Conservation (phyloP, 53 echinoderm and acorn worm genomes). For the Stichopus horrens region DNA sequence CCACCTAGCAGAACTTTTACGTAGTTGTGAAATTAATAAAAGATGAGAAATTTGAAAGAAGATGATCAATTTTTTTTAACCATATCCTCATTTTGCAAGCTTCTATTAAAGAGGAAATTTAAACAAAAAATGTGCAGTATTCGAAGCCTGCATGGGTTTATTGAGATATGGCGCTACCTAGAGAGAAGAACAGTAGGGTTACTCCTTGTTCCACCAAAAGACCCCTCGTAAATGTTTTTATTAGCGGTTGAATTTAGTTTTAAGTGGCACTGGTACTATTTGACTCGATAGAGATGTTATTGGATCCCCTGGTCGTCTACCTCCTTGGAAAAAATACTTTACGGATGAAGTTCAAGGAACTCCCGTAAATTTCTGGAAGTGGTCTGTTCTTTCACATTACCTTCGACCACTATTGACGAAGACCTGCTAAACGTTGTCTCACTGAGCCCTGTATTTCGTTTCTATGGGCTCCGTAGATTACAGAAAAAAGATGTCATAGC, state of each 20-base stretch:
- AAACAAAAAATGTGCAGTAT: background rate
- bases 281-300: constrained; percentile 7
- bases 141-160: constrained; percentile 3
- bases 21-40: too few species aligned
- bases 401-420: background rate
- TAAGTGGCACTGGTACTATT: constrained; percentile 31
- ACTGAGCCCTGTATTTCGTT: too few species aligned
- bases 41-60: too few species aligned
- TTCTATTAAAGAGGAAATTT: too few species aligned
- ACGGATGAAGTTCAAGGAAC: constrained; percentile 17
- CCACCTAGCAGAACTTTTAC: too few species aligned
- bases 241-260: constrained; percentile 28
- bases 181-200: constrained; percentile 15
- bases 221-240: constrained; percentile 28
- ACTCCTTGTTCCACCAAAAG: background rate
- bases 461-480: too few species aligned
- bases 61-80: too few species aligned
- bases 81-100: too few species aligned
- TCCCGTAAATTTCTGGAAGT: constrained; percentile 1
- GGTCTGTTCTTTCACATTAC: background rate
- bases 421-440: too few species aligned
- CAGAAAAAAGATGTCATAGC: too few species aligned
- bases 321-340: background rate
- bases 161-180: constrained; percentile 24
- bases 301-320: constrained; percentile 20